A percentile compares a stretch with the other conserved stretches of the same genome.
These are phyloP conservation scores for Callithrix jacchus DNA, from an alignment of 2,113 vertebrate species.

Conservation along the genomic window DNA sequence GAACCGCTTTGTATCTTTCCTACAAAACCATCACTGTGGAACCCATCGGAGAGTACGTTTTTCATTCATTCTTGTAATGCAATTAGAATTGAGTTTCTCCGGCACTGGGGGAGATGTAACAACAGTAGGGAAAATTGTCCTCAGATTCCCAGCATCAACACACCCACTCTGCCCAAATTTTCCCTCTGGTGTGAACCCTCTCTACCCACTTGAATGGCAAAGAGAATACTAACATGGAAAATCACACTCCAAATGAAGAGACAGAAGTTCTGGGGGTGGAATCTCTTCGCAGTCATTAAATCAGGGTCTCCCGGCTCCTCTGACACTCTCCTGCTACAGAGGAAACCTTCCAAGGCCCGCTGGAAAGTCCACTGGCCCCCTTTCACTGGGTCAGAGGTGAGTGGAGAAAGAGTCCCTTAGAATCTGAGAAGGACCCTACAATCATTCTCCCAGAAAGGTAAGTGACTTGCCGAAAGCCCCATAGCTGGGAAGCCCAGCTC, in stretches of 20 bases:
- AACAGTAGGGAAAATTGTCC: conserved; percentile 35
- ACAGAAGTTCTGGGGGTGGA: not conserved
- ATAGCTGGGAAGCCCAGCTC: not conserved
- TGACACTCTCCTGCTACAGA: not conserved
- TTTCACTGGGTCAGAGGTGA: not conserved
- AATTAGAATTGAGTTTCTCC: conserved; percentile 58
- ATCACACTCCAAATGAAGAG: not conserved
- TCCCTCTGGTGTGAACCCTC: not conserved
- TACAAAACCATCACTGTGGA: not conserved
- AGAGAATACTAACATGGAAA: conserved; percentile 17
- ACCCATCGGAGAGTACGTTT: conserved; percentile 5
- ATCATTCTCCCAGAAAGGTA: not conserved
- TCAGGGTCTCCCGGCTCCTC: not conserved
- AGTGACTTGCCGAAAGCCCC: not conserved
- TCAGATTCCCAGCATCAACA: conserved; percentile 30
- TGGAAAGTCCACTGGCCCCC: not conserved
- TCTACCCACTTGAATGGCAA: not conserved
- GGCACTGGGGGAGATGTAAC: conserved; percentile 5
- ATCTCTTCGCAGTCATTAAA: not conserved
- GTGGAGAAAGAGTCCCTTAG: not conserved
- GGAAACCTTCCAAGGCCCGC: not conserved
- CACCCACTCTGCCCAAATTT: conserved; percentile 2
- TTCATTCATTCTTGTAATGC: conserved; percentile 31
- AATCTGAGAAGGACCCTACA: not conserved
- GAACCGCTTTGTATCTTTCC: not conserved